phyloP scores from a whole-genome alignment of 1,140 invertebrate species.

The Rhopalosiphum maidis region DNA sequence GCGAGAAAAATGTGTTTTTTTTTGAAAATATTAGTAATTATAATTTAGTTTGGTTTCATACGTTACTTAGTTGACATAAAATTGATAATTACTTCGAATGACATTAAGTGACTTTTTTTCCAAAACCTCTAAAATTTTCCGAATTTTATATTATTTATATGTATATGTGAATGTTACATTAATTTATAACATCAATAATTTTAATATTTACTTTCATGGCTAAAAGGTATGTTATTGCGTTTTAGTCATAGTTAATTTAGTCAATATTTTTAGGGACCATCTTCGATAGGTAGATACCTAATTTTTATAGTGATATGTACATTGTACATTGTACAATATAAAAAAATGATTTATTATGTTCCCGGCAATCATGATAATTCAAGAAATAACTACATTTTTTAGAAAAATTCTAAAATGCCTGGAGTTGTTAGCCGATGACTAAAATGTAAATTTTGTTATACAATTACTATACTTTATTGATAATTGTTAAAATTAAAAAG shows the following conservation, averaged over 20 bases:
- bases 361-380: neutral
- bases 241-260: neutral
- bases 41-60: too few relatives aligned
- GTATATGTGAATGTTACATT: too few relatives aligned
- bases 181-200: too few relatives aligned
- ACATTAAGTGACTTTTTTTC: too few relatives aligned
- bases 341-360: neutral
- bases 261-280: neutral
- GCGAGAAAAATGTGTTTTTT: neutral
- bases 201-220: neutral
- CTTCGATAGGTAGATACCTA: neutral
- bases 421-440: neutral
- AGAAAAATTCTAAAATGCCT: neutral
- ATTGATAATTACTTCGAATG: too few relatives aligned
- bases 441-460: neutral
- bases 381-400: neutral
- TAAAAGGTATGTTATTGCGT: neutral
- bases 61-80: too few relatives aligned
- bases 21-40: too few relatives aligned
- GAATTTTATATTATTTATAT: too few relatives aligned
- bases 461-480: neutral
- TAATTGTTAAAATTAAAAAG: neutral
- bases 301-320: neutral
- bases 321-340: too few relatives aligned
- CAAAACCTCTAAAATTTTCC: too few relatives aligned